Evolutionary conservation across 2,797 vertebrate genomes (phyloP), one percentile per base, ranked within the genome.

Genomic region (Macroramphosus scolopax): DNA sequence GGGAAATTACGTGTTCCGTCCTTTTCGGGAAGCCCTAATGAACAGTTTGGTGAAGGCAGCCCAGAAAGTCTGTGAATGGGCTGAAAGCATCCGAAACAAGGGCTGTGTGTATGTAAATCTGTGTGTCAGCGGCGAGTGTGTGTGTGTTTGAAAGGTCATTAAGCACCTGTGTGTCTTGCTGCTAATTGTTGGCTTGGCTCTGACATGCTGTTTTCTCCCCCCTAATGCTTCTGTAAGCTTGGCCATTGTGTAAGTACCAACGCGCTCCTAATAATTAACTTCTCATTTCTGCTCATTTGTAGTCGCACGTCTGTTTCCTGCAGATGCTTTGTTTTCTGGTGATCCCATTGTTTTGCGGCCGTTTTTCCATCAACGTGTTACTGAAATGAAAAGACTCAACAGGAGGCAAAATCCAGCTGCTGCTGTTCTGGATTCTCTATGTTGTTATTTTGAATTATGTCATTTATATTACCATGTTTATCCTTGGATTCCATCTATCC

Each of bases 231-330:
- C 87, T 90, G 71, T 90, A 91, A 98, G 95, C 94, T 98, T 89
- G 95, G 95, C 90, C 93, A 96, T 85, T 97, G 96, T 93, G 95
- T 98, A 96, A 98, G 95, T 98, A 91, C 52, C 75, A 77, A 20
- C 36, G 44, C 66, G 60, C 70, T 85, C 52, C 30, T 67, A 54
- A 51, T 54, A 62, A 73, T 75, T 63, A 71, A 54, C 57, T 24
- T 33, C n/a, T 66, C 63, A 46, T 55, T 60, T 45, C 52, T 37
- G 15, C 20, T 40, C 17, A 2, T 53, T 68, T 55, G 40, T 41
- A 17, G 66, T 68, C 40, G 40, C 37, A 54, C 1, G 6, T 68
- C 24, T 68, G 24, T 28, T 70, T n/a, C n/a, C n/a, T 54, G 40
- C 15, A 53, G 33, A 67, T 24, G 13, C 13, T 69, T 48, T 34